These are phyloP conservation scores for Phyllostomus discolor DNA, from an alignment of 2,113 vertebrate genomes.

Conservation along the genomic window DNA sequence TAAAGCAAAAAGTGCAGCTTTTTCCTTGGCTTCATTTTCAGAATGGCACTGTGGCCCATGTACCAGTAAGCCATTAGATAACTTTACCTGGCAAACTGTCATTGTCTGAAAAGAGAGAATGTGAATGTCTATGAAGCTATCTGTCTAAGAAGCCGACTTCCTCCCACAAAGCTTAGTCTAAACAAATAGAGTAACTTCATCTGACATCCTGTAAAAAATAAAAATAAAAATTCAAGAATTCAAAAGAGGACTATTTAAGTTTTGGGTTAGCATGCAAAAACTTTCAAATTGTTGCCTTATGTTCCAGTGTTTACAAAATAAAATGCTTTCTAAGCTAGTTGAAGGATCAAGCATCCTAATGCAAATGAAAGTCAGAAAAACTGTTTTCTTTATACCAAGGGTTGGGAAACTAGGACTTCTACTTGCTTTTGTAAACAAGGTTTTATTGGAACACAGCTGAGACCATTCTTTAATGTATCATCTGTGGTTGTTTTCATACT, in stretches of 20 bases:
- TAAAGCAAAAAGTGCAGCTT: conserved; percentile 92
- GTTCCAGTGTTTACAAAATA: not conserved
- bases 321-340: not conserved
- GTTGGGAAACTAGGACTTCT: not conserved
- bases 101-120: conserved; percentile 82
- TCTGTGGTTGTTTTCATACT: not conserved
- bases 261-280: not conserved
- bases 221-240: not conserved
- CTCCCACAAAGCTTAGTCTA: not conserved
- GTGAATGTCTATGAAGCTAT: not conserved
- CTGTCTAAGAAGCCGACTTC: not conserved
- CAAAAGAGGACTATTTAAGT: not conserved
- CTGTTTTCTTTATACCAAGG: not conserved
- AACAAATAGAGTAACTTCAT: not conserved
- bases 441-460: not conserved
- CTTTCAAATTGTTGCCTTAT: not conserved
- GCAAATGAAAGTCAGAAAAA: not conserved
- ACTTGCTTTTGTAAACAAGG: not conserved
- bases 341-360: not conserved
- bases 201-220: not conserved
- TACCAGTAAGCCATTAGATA: conserved; percentile 91
- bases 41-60: conserved; percentile 93
- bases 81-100: conserved; percentile 92
- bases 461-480: not conserved
- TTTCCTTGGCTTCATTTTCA: conserved; percentile 95